Conservation (phyloP, 2,113 vertebrate species). For the Xenus cinereus region DNA sequence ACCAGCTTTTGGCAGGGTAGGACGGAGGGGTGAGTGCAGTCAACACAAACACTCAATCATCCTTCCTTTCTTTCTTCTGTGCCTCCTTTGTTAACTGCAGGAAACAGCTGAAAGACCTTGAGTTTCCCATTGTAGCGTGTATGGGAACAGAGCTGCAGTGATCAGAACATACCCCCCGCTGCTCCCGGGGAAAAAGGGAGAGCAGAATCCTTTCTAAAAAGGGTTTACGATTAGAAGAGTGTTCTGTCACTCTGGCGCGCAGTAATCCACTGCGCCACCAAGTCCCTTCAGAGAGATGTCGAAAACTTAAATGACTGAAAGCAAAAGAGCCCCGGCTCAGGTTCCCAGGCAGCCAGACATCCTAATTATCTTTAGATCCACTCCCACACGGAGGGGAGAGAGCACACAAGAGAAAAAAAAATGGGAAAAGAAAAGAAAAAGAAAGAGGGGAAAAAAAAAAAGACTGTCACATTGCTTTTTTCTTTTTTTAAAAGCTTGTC, state of each 20-base stretch:
- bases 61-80: constrained; percentile 53
- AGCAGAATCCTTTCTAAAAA: constrained; percentile 68
- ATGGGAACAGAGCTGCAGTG: constrained; percentile 68
- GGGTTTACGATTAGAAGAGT: constrained; percentile 71
- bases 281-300: constrained; percentile 80
- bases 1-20: not conserved
- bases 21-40: constrained; percentile 45
- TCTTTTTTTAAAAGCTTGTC: constrained; percentile 77
- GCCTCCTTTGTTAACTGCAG: constrained; percentile 68
- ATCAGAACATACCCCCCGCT: constrained; percentile 81
- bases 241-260: constrained; percentile 73
- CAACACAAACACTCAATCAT: constrained; percentile 71
- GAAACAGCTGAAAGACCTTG: constrained; percentile 69
- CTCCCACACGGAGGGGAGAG: constrained; percentile 74
- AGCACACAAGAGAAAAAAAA: constrained; percentile 55
- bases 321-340: constrained; percentile 73
- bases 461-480: constrained; percentile 83
- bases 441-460: constrained; percentile 36
- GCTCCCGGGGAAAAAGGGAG: constrained; percentile 69
- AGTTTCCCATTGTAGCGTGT: constrained; percentile 59
- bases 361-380: constrained; percentile 81
- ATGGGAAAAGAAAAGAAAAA: not conserved
- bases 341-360: constrained; percentile 76
- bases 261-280: constrained; percentile 77
- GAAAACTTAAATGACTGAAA: constrained; percentile 82